Conservation (phyloP, 2,888 invertebrate genomes). For the Hetaerina titia region DNA sequence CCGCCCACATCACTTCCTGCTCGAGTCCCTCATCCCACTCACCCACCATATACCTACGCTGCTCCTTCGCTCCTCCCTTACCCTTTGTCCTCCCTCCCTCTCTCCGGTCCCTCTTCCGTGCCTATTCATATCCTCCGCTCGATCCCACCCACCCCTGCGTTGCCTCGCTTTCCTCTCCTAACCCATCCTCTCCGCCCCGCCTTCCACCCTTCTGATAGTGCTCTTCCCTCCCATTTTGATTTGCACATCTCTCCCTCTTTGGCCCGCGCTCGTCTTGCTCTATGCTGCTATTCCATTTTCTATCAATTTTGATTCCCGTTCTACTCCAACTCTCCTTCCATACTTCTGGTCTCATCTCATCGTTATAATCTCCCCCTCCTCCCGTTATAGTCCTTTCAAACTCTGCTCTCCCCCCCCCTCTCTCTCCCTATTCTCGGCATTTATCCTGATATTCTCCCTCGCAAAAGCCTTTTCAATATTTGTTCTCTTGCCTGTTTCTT, state of each 20-base stretch:
- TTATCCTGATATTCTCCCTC: background rate
- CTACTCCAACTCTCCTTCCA: background rate
- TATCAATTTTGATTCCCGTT: constrained; percentile 16
- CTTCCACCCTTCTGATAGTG: background rate
- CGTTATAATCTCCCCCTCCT: background rate
- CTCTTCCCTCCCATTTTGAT: constrained; percentile 11
- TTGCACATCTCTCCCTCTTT: background rate
- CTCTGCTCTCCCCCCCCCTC: background rate
- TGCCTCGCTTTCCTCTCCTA: background rate
- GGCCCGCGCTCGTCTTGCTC: background rate
- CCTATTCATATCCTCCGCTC: background rate
- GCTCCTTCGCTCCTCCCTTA: background rate
- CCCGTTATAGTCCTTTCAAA: background rate
- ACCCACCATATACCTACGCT: background rate
- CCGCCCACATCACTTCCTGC: constrained; percentile 40
- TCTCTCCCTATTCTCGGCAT: background rate
- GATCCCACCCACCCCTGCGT: background rate
- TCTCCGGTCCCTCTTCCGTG: background rate
- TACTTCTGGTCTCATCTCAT: constrained; percentile 4
- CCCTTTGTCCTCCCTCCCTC: constrained; percentile 12
- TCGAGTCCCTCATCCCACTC: background rate
- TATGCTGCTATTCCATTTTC: background rate
- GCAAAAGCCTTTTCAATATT: constrained; percentile 27
- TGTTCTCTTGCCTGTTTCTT: background rate
- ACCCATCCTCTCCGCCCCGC: background rate